These are phyloP conservation scores for Aurelia sp. DNA, from an alignment of 30 jellyfish, hydroid and myxozoan genomes.

Conservation along the genomic window DNA sequence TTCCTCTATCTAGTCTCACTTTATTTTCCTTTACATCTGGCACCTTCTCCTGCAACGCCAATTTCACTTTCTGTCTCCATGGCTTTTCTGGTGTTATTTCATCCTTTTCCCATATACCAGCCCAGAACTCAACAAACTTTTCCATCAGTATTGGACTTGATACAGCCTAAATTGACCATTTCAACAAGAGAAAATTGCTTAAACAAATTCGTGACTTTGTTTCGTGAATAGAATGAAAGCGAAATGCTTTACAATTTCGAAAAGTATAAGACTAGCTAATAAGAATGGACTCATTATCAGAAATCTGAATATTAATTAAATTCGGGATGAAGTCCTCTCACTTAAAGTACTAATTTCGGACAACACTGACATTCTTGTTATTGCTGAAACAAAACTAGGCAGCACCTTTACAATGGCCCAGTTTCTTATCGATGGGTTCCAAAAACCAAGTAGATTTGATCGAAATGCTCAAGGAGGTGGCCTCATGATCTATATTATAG, in stretches of 20 bases:
- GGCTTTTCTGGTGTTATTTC: too few relatives aligned
- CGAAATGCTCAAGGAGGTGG: constrained; percentile 37
- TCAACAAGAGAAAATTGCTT: too few relatives aligned
- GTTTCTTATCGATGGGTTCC: constrained; percentile 7
- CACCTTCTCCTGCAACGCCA: too few relatives aligned
- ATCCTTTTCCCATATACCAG: too few relatives aligned
- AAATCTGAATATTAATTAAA: constrained; percentile 8
- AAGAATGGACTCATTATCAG: constrained; percentile 20
- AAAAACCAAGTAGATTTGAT: background rate
- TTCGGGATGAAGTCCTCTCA: constrained; percentile 2
- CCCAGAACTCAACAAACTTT: too few relatives aligned
- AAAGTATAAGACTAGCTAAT: constrained; percentile 8
- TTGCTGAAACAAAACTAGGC: constrained; percentile 22
- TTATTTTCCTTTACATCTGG: too few relatives aligned
- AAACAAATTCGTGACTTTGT: too few relatives aligned
- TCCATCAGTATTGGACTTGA: too few relatives aligned
- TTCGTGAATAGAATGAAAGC: background rate
- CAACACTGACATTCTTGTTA: constrained; percentile 8
- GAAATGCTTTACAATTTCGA: constrained; percentile 16
- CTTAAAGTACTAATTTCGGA: constrained; percentile 5
- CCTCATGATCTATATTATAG: constrained; percentile 26
- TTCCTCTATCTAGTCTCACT: too few relatives aligned
- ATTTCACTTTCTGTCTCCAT: too few relatives aligned
- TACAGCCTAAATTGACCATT: too few relatives aligned
- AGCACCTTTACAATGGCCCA: constrained; percentile 23